Base-by-base conservation (phyloP, 2,888 invertebrate genomes). In the Acanthacorydalis orientalis region DNA sequence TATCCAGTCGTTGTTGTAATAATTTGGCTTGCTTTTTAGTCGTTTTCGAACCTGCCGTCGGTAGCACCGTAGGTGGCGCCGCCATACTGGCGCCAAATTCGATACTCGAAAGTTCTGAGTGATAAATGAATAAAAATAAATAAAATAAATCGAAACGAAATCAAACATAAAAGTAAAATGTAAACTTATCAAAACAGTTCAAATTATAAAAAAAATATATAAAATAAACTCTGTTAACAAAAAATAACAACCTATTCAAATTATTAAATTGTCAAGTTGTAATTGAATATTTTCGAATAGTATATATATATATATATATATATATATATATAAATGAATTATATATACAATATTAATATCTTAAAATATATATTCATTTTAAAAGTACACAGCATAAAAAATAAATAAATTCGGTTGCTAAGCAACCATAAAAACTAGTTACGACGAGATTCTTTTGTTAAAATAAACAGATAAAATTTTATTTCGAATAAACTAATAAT, bases 1-100 rank as follows among this genome's bases (percentile, higher is more conserved):
- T 80, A 63, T 85, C 83, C 62, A 82, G 69, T 56, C 79, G 78
- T 61, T 82, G 77, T 54, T 79, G 78, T 58, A 78, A 75, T 57
- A 79, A 68, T 64, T 78, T 79, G 52, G 78, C 73, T 59, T 78
- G 77, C 60, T 80, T 80, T 69, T 80, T 81, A 50, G 68, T 68
- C 61, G 71, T 68, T 65, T 74, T 74, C 49, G 63, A 60, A 61
- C 57, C 58, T 51, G 64, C 64, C 63, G 64, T 68, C 65, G 67
- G 72, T 67, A 65, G 67, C 64, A 56, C 72, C 68, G 39, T 32
- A 49, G 48, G 16, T 40, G 41, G 12, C 50, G 48, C 7, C 47
- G 48, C 10, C 66, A 65, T 60, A 70, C 57, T 55, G 56, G 50
- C 59, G 52, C 60, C 59, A 55, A 63, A 58, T 58, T 64, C 61